Evolutionary conservation across 2,888 invertebrate genomes (phyloP).

Genomic region (Octodonta nipae): DNA sequence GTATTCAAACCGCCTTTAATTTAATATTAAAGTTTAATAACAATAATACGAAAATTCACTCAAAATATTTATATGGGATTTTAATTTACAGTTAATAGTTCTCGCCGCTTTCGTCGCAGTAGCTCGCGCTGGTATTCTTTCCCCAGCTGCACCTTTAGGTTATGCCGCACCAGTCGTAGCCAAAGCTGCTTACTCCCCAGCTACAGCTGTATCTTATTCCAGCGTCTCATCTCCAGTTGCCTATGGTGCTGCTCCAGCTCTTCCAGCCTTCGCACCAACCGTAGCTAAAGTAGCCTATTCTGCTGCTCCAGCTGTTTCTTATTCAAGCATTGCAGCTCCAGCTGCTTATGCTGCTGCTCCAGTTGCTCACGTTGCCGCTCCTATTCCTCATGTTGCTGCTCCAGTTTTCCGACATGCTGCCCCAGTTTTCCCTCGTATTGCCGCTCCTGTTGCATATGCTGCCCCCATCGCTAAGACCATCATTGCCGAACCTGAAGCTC

Average conservation of each 20-base stretch:
- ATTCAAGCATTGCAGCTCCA: too few species aligned
- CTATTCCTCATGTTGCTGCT: not conserved
- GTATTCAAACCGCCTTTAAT: too few species aligned
- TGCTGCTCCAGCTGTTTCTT: not conserved
- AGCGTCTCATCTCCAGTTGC: not conserved
- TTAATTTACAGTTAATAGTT: not conserved
- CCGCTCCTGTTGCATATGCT: slow-evolving; percentile 1
- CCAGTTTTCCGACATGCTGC: not conserved
- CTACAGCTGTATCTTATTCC: not conserved
- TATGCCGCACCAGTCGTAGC: not conserved
- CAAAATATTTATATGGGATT: not conserved
- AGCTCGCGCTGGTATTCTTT: not conserved
- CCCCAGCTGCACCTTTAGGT: too few species aligned
- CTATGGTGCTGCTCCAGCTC: not conserved
- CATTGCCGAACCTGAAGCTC: slow-evolving; percentile 14
- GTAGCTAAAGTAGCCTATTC: not conserved
- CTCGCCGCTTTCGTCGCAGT: not conserved
- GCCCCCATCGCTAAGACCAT: not conserved
- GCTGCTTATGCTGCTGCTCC: not conserved
- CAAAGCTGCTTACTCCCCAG: not conserved
- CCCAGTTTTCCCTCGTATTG: not conserved
- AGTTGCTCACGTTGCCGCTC: not conserved
- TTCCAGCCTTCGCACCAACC: too few species aligned
- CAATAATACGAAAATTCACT: too few species aligned
- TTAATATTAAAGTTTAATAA: too few species aligned